phyloP scores from a whole-genome alignment of 2,797 vertebrate genomes.

The Microctenopoma lineatum region DNA sequence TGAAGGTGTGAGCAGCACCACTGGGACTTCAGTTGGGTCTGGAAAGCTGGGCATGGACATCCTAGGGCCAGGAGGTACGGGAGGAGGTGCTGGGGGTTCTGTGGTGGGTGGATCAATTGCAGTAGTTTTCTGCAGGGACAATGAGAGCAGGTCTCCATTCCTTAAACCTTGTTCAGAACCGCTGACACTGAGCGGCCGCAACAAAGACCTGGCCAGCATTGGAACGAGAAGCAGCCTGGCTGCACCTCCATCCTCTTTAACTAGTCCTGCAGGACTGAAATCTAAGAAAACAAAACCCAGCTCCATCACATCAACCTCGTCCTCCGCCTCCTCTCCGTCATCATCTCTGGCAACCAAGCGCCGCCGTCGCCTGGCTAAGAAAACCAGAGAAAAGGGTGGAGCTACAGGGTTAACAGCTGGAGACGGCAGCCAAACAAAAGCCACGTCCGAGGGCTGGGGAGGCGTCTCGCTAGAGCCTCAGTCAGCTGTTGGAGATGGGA shows the following conservation, averaged over 20 bases:
- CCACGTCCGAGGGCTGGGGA: conserved; percentile 67
- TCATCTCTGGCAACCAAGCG: conserved; percentile 81
- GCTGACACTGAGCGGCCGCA: conserved; percentile 69
- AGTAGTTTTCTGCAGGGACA: conserved; percentile 92
- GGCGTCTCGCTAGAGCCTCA: conserved; percentile 69
- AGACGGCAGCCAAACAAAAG: conserved; percentile 62
- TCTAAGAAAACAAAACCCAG: conserved; percentile 83
- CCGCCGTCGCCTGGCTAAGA: conserved; percentile 82
- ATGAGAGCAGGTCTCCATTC: conserved; percentile 93
- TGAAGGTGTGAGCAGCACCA: conserved; percentile 93
- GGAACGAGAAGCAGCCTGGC: conserved; percentile 75
- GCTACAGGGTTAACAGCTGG: conserved; percentile 23
- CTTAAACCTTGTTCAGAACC: conserved; percentile 89
- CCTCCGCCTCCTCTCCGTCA: conserved; percentile 84
- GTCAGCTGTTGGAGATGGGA: conserved; percentile 58
- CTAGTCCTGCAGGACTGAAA: conserved; percentile 65
- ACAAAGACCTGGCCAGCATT: conserved; percentile 71
- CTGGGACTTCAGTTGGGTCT: conserved; percentile 77
- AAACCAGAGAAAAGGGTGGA: conserved; percentile 71
- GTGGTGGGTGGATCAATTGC: conserved; percentile 91
- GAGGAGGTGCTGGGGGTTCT: conserved; percentile 68
- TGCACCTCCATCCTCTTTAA: conserved; percentile 63
- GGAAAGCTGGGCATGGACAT: conserved; percentile 83
- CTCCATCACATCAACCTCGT: conserved; percentile 86
- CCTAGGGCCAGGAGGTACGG: conserved; percentile 69